A percentile compares a stretch with the other conserved stretches of the same genome.
Conservation (phyloP, 2,888 invertebrate genomes). For the Lissocephala sabroskyi region DNA sequence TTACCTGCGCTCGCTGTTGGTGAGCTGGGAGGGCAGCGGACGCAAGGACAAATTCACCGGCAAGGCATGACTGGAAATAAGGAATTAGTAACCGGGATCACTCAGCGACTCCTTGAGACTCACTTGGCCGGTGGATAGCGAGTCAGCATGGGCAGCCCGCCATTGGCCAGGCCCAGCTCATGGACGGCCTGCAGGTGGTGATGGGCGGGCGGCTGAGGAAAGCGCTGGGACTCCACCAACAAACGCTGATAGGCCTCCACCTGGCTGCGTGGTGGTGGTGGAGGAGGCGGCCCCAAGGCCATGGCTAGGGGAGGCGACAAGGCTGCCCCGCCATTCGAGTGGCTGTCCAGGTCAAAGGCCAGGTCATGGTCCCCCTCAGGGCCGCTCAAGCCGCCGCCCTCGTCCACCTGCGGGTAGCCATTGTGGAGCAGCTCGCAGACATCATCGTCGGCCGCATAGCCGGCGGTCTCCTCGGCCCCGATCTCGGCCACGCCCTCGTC, state of each 20-base stretch:
- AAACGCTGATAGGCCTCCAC: conserved; percentile 51
- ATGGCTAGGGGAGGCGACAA: background rate
- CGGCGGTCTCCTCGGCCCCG: conserved; percentile 60
- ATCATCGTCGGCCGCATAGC: conserved; percentile 50
- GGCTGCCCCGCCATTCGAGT: background rate
- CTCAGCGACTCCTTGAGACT: conserved; percentile 16
- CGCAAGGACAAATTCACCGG: conserved; percentile 70
- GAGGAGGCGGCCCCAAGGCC: background rate
- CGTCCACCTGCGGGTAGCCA: conserved; percentile 29
- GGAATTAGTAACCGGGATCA: background rate
- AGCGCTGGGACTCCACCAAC: conserved; percentile 43
- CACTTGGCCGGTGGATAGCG: conserved; percentile 56
- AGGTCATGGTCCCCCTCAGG: conserved; percentile 18
- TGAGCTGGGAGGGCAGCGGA: conserved; percentile 53
- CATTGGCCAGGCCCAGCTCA: conserved; percentile 25
- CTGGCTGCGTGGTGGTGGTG: conserved; percentile 23
- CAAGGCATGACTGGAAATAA: conserved; percentile 50
- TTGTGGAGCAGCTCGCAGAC: conserved; percentile 49
- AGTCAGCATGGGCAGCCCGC: conserved; percentile 45
- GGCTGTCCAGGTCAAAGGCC: too few relatives aligned
- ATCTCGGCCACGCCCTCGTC: conserved; percentile 32
- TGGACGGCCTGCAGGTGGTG: conserved; percentile 28
- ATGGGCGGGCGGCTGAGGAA: conserved; percentile 37
- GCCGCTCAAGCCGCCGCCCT: conserved; percentile 31
- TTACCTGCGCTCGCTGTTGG: conserved; percentile 60